These are phyloP conservation scores for Scatophagus argus DNA, from an alignment of 2,113 vertebrate genomes.

Conservation along the genomic window DNA sequence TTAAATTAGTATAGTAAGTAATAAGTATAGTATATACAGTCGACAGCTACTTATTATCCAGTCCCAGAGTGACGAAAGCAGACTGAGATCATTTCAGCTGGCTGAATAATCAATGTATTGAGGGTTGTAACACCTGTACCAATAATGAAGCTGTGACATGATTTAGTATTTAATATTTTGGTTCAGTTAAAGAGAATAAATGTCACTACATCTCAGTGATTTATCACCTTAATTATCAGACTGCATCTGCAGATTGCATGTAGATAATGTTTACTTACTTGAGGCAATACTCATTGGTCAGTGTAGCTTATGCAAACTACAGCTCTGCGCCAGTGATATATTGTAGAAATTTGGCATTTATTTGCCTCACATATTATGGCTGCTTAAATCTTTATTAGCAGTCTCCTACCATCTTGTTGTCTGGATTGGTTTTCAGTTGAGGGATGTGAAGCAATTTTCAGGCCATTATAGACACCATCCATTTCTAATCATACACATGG, in stretches of 20 bases:
- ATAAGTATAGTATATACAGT: too few species aligned
- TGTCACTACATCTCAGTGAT: background rate
- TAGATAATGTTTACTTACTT: background rate
- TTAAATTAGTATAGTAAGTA: too few species aligned
- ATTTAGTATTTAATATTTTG: background rate
- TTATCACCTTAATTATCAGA: background rate
- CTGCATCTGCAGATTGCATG: background rate
- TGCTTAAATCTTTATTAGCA: conserved; percentile 52
- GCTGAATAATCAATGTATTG: background rate
- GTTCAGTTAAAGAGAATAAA: background rate
- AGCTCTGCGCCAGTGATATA: conserved; percentile 8
- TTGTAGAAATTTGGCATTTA: conserved; percentile 49
- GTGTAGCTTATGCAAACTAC: background rate
- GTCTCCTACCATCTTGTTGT: conserved; percentile 21
- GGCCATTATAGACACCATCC: conserved; percentile 26
- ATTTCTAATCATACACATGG: conserved; percentile 4
- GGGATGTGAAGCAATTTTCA: conserved; percentile 42
- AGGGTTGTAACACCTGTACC: background rate
- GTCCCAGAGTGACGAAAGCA: background rate
- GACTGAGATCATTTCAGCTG: background rate
- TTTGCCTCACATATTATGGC: conserved; percentile 47
- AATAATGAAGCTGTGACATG: background rate
- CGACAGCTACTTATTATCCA: background rate
- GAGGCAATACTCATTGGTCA: background rate
- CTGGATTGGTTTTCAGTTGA: conserved; percentile 51